These are phyloP conservation scores for Torymus texanus DNA, from an alignment of 2,888 invertebrate genomes.

Conservation along the genomic window DNA sequence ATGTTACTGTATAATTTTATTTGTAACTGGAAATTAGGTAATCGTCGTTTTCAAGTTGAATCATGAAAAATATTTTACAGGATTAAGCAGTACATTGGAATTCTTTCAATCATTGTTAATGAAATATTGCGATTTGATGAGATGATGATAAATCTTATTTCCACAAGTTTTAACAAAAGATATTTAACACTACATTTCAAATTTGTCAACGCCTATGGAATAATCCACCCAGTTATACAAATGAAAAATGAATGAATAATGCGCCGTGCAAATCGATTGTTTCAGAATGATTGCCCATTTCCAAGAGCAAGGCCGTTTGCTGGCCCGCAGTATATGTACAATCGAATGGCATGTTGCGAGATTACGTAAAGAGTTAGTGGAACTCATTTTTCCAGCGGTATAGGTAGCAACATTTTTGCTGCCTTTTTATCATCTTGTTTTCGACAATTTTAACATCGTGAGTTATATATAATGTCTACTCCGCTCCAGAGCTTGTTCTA, in stretches of 20 bases:
- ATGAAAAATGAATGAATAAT: neutral
- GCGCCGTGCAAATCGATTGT: neutral
- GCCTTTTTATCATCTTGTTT: neutral
- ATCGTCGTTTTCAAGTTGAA: no score
- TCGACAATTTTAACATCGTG: neutral
- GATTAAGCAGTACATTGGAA: no score
- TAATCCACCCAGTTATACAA: neutral
- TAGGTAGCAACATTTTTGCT: neutral
- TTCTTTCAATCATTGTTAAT: no score
- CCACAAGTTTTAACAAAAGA: no score
- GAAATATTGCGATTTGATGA: no score
- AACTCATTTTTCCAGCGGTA: neutral
- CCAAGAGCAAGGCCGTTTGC: neutral
- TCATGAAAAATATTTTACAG: no score
- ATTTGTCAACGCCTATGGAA: neutral
- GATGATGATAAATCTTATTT: no score
- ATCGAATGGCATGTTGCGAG: neutral
- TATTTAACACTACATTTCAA: no score
- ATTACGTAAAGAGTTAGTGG: slow-evolving; percentile 2
- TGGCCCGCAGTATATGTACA: neutral
- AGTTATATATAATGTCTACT: no score
- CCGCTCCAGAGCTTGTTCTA: no score
- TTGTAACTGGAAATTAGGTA: no score
- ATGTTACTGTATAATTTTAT: no score
- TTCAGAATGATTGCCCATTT: neutral